Percentiles rank a stretch among this genome's conserved stretches.
Conservation (phyloP, 2,113 vertebrate species). For the Syngnathus typhle region DNA sequence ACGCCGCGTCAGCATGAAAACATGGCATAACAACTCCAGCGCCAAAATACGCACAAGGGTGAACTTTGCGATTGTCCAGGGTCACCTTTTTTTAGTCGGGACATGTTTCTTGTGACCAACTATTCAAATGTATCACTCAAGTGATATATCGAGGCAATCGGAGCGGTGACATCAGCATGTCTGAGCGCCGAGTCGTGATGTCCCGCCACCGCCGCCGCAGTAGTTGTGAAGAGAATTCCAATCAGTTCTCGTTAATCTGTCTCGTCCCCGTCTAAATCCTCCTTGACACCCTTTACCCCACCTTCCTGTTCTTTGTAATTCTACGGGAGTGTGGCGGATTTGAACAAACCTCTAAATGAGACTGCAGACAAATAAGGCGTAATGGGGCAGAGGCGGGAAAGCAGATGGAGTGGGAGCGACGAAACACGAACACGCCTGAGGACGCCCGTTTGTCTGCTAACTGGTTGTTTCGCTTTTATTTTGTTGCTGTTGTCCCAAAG, state of each 20-base stretch:
- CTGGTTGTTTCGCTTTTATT: not conserved
- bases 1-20: constrained; percentile 59
- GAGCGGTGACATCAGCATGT: constrained; percentile 42
- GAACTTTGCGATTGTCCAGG: constrained; percentile 13
- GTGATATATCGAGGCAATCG: not conserved
- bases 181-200: constrained; percentile 44
- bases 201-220: constrained; percentile 40
- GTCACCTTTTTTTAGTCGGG: constrained; percentile 10
- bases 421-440: constrained; percentile 47
- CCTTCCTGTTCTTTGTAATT: constrained; percentile 38
- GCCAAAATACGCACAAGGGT: constrained; percentile 52
- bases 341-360: constrained; percentile 59
- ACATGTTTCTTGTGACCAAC: not conserved
- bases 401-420: constrained; percentile 36
- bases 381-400: constrained; percentile 8
- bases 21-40: constrained; percentile 54
- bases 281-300: constrained; percentile 6
- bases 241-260: constrained; percentile 39
- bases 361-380: constrained; percentile 43
- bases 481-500: constrained; percentile 17
- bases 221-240: constrained; percentile 55
- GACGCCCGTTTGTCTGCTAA: constrained; percentile 34
- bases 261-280: constrained; percentile 1
- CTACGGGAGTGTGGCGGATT: constrained; percentile 31
- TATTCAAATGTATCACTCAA: not conserved